phyloP scores from a whole-genome alignment of 2,888 invertebrate genomes.

The Amphimallon solstitiale region DNA sequence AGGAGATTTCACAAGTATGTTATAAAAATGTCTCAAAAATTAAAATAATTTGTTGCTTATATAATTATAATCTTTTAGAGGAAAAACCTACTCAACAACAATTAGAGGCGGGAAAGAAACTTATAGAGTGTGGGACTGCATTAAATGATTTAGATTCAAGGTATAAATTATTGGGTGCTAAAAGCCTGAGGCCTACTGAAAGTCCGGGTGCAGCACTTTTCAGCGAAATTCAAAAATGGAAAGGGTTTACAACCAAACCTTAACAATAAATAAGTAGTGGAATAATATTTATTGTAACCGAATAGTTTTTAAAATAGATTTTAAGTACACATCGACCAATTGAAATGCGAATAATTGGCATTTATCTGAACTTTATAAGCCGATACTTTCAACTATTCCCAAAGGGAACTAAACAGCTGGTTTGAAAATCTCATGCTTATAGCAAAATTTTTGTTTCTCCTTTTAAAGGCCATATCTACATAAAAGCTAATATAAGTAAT shows the following conservation, averaged over 20 bases:
- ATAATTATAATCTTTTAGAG: background rate
- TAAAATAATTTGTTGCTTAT: background rate
- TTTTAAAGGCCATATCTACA: too few species aligned
- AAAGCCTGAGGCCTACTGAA: constrained; percentile 64
- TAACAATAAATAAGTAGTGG: background rate
- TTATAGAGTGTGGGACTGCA: constrained; percentile 65
- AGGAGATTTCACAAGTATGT: constrained; percentile 65
- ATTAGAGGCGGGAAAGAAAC: constrained; percentile 62
- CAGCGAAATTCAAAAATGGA: constrained; percentile 65
- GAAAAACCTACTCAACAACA: background rate
- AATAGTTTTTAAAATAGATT: background rate
- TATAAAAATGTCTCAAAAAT: background rate
- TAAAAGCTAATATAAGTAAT: too few species aligned
- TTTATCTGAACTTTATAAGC: too few species aligned
- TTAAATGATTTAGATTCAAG: constrained; percentile 61
- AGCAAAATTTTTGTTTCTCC: too few species aligned
- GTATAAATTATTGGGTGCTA: constrained; percentile 67
- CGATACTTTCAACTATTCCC: too few species aligned
- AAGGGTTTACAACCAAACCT: background rate
- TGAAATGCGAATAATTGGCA: background rate
- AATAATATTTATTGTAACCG: background rate
- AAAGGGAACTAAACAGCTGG: too few species aligned
- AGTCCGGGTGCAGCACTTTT: constrained; percentile 69
- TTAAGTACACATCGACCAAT: background rate
- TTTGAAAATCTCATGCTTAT: too few species aligned